phyloP scores from a whole-genome alignment of 2,888 invertebrate species.

The Scaptomyza tumidula region DNA sequence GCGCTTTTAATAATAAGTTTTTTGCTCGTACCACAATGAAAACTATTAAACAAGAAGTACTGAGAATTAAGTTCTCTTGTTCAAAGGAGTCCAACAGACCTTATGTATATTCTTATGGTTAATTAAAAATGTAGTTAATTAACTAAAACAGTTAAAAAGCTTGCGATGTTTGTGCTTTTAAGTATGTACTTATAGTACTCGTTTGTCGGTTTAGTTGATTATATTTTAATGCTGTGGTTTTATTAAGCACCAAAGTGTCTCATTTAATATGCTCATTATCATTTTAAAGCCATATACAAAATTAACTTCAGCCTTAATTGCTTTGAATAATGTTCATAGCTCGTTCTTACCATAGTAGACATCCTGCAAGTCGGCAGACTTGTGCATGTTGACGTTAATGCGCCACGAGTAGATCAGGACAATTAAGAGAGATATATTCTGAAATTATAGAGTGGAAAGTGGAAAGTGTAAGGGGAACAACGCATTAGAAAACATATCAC shows the following conservation, averaged over 20 bases:
- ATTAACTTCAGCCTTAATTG: slow-evolving; percentile 45
- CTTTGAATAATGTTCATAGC: slow-evolving; percentile 16
- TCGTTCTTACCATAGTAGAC: slow-evolving; percentile 89
- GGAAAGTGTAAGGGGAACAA: slow-evolving; percentile 1
- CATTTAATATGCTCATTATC: slow-evolving; percentile 43
- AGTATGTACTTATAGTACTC: not conserved
- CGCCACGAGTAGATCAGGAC: slow-evolving; percentile 91
- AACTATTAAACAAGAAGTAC: not conserved
- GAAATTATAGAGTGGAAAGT: slow-evolving; percentile 81
- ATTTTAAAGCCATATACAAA: slow-evolving; percentile 29
- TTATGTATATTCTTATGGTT: not conserved
- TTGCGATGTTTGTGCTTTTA: not conserved
- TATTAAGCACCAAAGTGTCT: slow-evolving; percentile 38
- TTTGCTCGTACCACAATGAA: not conserved
- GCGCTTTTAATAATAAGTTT: not conserved
- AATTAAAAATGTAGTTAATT: not conserved
- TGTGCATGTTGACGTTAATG: slow-evolving; percentile 89
- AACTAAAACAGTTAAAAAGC: not conserved
- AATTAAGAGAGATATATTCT: slow-evolving; percentile 91
- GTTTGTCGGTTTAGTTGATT: not conserved
- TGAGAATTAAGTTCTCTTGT: not conserved
- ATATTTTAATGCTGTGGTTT: slow-evolving; percentile 6
- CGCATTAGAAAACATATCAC: slow-evolving; percentile 29
- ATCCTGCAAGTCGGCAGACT: slow-evolving; percentile 89
- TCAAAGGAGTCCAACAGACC: not conserved